A percentile compares a stretch with the other conserved stretches of the same genome.
Evolutionary conservation across 2,113 vertebrate genomes (phyloP).

Genomic region (Electrona antarctica): DNA sequence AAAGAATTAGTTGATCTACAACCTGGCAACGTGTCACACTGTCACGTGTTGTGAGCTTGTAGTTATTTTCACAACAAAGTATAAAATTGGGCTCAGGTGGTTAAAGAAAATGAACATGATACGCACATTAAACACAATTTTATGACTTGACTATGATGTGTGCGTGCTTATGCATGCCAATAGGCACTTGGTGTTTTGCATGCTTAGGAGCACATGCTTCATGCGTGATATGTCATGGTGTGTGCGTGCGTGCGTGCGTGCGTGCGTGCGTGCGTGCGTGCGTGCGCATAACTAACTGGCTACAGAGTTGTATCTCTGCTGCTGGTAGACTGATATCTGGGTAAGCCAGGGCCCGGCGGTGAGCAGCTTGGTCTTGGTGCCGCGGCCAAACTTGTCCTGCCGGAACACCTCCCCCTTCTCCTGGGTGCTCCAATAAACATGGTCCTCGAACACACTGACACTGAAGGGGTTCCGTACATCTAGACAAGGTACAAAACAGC

Average conservation of each 20-base stretch:
- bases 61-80: no score
- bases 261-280: neutral
- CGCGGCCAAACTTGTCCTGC: constrained; percentile 75
- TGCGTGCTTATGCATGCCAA: no score
- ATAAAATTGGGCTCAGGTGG: no score
- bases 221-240: neutral
- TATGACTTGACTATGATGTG: no score
- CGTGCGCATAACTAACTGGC: constrained; percentile 51
- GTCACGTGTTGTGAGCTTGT: no score
- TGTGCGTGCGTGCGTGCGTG: neutral
- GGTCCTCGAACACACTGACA: constrained; percentile 74
- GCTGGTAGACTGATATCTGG: constrained; percentile 74
- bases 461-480: constrained; percentile 76
- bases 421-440: constrained; percentile 76
- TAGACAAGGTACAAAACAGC: constrained; percentile 14
- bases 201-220: neutral
- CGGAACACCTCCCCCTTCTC: constrained; percentile 76
- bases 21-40: no score
- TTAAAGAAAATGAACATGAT: no score
- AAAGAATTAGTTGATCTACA: no score
- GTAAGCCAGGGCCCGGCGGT: constrained; percentile 75
- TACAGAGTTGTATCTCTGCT: constrained; percentile 75
- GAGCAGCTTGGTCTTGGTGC: constrained; percentile 67
- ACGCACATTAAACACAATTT: no score
- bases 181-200: neutral